These are phyloP conservation scores for Penaeus monodon DNA, from an alignment of 2,888 invertebrate genomes.

Conservation along the genomic window DNA sequence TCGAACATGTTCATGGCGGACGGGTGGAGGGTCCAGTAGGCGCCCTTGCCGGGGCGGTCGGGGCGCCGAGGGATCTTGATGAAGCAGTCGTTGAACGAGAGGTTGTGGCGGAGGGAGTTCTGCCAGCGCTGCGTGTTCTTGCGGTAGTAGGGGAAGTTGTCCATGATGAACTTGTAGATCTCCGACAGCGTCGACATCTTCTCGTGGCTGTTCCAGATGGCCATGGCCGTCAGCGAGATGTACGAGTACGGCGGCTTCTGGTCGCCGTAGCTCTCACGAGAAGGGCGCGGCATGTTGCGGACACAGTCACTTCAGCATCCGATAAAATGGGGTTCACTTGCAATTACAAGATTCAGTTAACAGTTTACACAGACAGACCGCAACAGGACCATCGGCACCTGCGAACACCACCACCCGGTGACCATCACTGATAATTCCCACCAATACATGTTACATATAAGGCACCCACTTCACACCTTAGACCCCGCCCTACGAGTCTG, in stretches of 20 bases:
- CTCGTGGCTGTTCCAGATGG: conserved; percentile 96
- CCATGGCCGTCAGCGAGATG: conserved; percentile 99
- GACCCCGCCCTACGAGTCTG: conserved; percentile 20
- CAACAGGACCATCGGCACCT: conserved; percentile 23
- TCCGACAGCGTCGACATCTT: conserved; percentile 92
- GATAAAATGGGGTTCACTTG: conserved; percentile 20
- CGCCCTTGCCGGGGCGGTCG: conserved; percentile 86
- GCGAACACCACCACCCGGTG: conserved; percentile 37
- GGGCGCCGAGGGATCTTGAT: conserved; percentile 88
- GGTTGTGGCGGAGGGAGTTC: conserved; percentile 85
- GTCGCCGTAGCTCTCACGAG: conserved; percentile 95
- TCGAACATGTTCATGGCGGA: conserved; percentile 87
- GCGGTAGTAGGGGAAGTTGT: conserved; percentile 87
- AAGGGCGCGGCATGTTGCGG: conserved; percentile 88
- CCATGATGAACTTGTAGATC: conserved; percentile 94
- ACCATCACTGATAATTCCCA: conserved; percentile 32
- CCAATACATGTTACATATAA: conserved; percentile 39
- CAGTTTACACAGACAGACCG: conserved; percentile 1
- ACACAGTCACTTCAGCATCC: conserved; percentile 18
- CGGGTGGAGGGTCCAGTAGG: conserved; percentile 86
- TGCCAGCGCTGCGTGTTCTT: conserved; percentile 86
- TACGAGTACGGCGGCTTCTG: conserved; percentile 99
- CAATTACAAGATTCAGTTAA: conserved; percentile 8
- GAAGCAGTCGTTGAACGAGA: conserved; percentile 96
- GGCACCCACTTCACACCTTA: conserved; percentile 36